Conservation (phyloP, 1,140 invertebrate species). For the Panonychus citri region DNA sequence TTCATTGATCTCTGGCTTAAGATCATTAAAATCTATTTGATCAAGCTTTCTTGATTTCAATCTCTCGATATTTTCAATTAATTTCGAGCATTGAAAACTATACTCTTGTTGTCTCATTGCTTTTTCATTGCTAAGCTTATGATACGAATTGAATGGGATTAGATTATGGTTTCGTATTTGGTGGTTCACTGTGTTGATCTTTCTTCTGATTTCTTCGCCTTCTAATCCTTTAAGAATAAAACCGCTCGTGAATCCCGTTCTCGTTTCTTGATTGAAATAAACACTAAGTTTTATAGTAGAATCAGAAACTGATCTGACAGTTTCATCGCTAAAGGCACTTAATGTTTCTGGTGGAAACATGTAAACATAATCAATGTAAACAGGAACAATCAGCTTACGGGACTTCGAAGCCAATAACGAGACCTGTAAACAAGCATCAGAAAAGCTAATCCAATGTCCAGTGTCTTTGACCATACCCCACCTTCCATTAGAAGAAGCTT, state of each 20-base stretch:
- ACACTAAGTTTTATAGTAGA: conserved; percentile 13
- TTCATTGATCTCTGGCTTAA: too few species aligned
- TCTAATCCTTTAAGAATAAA: conserved; percentile 16
- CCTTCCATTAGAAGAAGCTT: conserved; percentile 20
- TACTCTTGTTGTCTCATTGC: too few species aligned
- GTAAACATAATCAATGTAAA: conserved; percentile 20
- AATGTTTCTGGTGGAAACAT: background rate
- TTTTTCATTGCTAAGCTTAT: background rate
- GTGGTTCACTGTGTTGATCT: conserved; percentile 43
- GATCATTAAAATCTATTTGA: too few species aligned
- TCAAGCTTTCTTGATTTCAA: background rate
- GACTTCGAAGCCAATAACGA: background rate
- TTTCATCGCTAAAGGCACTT: background rate
- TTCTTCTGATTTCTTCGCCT: conserved; percentile 39
- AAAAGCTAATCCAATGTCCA: conserved; percentile 70
- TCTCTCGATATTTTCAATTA: background rate
- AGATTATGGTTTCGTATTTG: background rate
- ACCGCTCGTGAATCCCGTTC: conserved; percentile 5
- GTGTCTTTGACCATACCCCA: conserved; percentile 52
- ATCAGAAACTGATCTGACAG: conserved; percentile 23
- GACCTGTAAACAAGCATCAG: conserved; percentile 20
- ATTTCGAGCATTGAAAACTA: too few species aligned
- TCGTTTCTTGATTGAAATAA: conserved; percentile 4
- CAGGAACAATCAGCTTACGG: conserved; percentile 28
- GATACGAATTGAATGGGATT: background rate